phyloP scores from a whole-genome alignment of 2,888 invertebrate species.

The Rhagophthalmus giganteus region DNA sequence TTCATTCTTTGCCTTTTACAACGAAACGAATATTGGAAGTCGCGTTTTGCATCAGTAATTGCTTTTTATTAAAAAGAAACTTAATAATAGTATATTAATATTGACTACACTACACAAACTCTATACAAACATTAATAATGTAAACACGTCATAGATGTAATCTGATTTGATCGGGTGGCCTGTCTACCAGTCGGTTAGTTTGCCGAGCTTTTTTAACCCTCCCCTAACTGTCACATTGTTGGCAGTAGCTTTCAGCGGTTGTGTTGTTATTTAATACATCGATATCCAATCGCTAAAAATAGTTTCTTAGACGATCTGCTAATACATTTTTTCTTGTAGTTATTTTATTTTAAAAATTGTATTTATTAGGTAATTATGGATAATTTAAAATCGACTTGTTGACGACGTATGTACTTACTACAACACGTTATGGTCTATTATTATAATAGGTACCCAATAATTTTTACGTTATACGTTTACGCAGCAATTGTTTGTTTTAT shows the following conservation, averaged over 20 bases:
- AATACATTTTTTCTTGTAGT: no score
- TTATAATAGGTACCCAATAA: no score
- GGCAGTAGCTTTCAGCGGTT: constrained; percentile 10
- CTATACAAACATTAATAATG: constrained; percentile 29
- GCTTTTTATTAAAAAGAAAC: no score
- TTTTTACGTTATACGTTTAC: no score
- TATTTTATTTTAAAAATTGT: no score
- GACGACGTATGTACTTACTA: no score
- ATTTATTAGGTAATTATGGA: no score
- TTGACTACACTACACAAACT: constrained; percentile 20
- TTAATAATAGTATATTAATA: no score
- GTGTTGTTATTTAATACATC: constrained; percentile 18
- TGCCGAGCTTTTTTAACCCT: constrained; percentile 9
- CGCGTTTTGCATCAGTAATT: no score
- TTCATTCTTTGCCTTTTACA: not conserved
- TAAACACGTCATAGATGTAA: constrained; percentile 32
- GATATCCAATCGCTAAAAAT: not conserved
- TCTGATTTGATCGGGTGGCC: constrained; percentile 29
- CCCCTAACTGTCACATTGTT: constrained; percentile 9
- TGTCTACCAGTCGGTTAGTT: constrained; percentile 20
- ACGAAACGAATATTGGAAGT: not conserved
- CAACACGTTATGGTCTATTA: no score
- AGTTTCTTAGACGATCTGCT: not conserved
- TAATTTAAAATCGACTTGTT: no score
- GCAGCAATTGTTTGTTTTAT: no score